Base-by-base conservation (phyloP, 2,113 vertebrate genomes). In the Protobothrops mucrosquamatus region DNA sequence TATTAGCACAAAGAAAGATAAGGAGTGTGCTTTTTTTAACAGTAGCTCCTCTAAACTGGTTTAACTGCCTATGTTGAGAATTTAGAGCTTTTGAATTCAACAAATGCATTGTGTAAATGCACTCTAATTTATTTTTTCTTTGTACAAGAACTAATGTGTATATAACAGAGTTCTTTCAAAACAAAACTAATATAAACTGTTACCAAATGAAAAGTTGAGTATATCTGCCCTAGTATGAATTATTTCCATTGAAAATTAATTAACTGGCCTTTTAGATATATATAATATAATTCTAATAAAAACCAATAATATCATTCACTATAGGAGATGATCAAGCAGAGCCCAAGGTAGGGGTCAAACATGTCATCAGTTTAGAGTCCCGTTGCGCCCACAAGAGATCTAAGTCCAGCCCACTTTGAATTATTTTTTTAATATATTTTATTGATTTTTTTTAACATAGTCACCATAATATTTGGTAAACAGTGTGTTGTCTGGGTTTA, bases 61-160 rank as follows among this genome's bases (percentile, higher is more conserved):
- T 24, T 12, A 54, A 89, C 92, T 96, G 93, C 96, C 85, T 93
- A 85, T 74, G 89, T 94, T 93, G 59, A 81, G 48, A 91, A 93
- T 95, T 91, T 93, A 95, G 94, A 88, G 64, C 24, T 88, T 96
- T 92, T 0, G 12, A 91, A 87, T 91, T 92, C 87, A 89, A 91
- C 0, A 1, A 88, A 57, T 14, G 9, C 55, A 90, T 90, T 90
- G 81, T 87, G 29, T 54, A 64, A 46, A 29, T 46, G 15, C 22
- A 43, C 18, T 51, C 46, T 54, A 48, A 90, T 15, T 61, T 56
- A 46, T 48, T 24, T 23, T 34, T 90, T 64, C 89, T 12, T 6
- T 39, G 54, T 14, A 85, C 88, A 89, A 92, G 56, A 89, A 55
- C 39, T 92, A 87, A 90, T 69, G 55, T 69, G n/a, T 54, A 87